Base-by-base conservation (phyloP, 2,888 invertebrate genomes). In the Anodontia alba region DNA sequence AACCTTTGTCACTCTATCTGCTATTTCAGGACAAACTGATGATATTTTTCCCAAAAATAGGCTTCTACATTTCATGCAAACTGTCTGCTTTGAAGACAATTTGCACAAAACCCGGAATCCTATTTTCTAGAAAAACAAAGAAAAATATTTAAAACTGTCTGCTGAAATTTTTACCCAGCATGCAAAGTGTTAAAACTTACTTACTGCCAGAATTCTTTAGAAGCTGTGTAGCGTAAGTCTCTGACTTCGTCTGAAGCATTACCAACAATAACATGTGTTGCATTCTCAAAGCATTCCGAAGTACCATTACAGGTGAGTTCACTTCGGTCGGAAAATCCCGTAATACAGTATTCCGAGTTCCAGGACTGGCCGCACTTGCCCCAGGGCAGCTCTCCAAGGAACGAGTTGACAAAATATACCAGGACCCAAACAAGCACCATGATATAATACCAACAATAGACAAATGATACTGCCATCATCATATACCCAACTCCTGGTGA, bases 171-270 rank as follows among this genome's bases (percentile, higher is more conserved):
- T n/a, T n/a, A n/a, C n/a, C n/a, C n/a, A n/a, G n/a, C n/a, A n/a
- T n/a, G n/a, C n/a, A n/a, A n/a, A n/a, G n/a, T n/a, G n/a, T n/a
- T n/a, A n/a, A n/a, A n/a, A n/a, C n/a, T 12, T 17, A 83, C 88
- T 88, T 73, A 88, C 88, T 88, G 84, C 88, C 88, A 88, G 42
- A 88, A 88, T 76, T 88, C 88, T 73, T 88, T 86, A 1, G 86
- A 80, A 8, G 88, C 73, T 42, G 73, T 73, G 46, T 42, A 42
- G n/a, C 33, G 26, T 1, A 62, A 17, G 62, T 62, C 62, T 26
- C 51, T 38, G 20, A 68, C 67, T 31, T 78, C 49, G 23, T 72
- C 43, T 7, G 49, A n/a, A 26, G 73, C n/a, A 73, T 57, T 72
- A 12, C 49, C 71, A 33, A 31, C 62, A 17, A 62, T 66, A 33